Percentiles rank a stretch among this genome's conserved stretches.
phyloP scores from a whole-genome alignment of 2,113 vertebrate genomes.

The Neomonachus schauinslandi region DNA sequence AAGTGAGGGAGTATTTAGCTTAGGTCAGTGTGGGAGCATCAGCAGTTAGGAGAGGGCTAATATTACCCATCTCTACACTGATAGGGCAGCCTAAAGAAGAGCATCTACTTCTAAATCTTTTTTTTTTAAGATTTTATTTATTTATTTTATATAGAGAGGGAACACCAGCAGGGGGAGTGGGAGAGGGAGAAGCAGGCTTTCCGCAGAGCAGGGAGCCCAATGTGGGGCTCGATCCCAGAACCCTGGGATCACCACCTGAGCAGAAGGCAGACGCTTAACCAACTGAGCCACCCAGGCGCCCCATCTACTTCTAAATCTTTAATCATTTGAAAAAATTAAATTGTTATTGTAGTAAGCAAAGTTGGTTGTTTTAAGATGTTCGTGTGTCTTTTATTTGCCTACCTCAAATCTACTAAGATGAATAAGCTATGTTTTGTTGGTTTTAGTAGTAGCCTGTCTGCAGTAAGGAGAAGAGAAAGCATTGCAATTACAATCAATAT shows the following conservation, averaged over 20 bases:
- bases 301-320: not conserved
- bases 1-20: rapidly evolving
- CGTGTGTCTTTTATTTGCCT: not conserved
- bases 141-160: too few species aligned
- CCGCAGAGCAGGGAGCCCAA: too few species aligned
- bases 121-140: too few species aligned
- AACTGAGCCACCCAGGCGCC: too few species aligned
- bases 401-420: not conserved
- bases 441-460: not conserved
- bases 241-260: too few species aligned
- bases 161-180: too few species aligned
- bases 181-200: too few species aligned
- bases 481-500: not conserved
- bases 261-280: too few species aligned
- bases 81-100: not conserved
- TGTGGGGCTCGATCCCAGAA: too few species aligned
- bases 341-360: not conserved
- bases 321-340: not conserved
- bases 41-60: not conserved
- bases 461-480: not conserved
- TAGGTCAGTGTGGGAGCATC: not conserved
- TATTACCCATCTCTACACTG: not conserved
- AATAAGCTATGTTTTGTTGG: not conserved
- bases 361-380: not conserved
- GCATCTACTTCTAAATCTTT: not conserved